A percentile compares a stretch with the other conserved stretches of the same genome.
Evolutionary conservation across 2,113 vertebrate genomes (phyloP).

Genomic region (Dicaeum eximium): DNA sequence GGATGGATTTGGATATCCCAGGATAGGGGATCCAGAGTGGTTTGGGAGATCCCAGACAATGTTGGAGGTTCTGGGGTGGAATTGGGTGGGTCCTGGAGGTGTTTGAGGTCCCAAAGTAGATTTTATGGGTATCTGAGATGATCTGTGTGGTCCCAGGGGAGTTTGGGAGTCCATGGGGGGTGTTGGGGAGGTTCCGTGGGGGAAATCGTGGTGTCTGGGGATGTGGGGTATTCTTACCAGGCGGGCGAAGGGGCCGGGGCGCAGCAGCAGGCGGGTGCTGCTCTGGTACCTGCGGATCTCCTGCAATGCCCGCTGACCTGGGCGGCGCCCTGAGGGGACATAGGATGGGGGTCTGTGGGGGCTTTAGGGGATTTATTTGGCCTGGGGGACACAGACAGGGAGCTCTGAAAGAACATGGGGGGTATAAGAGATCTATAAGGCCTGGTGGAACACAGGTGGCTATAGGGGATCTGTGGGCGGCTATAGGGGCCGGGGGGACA

Average conservation of each 20-base stretch:
- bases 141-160: neutral
- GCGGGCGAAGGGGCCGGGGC: rapidly evolving
- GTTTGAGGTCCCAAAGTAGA: neutral
- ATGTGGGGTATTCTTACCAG: neutral
- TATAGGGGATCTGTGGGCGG: neutral
- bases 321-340: neutral
- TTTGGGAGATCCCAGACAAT: neutral
- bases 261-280: neutral
- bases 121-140: neutral
- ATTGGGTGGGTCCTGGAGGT: neutral
- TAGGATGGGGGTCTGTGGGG: neutral
- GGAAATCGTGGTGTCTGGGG: neutral
- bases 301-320: neutral
- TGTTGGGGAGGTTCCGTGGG: neutral
- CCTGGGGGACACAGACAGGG: too few species aligned
- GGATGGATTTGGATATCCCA: neutral
- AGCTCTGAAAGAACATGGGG: neutral
- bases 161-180: neutral
- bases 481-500: neutral
- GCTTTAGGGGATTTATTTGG: neutral
- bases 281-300: neutral
- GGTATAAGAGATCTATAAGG: too few species aligned
- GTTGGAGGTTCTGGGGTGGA: neutral
- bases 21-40: neutral
- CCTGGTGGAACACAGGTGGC: neutral